These are phyloP conservation scores for Papilio machaon DNA, from an alignment of 1,140 invertebrate species.

Conservation along the genomic window DNA sequence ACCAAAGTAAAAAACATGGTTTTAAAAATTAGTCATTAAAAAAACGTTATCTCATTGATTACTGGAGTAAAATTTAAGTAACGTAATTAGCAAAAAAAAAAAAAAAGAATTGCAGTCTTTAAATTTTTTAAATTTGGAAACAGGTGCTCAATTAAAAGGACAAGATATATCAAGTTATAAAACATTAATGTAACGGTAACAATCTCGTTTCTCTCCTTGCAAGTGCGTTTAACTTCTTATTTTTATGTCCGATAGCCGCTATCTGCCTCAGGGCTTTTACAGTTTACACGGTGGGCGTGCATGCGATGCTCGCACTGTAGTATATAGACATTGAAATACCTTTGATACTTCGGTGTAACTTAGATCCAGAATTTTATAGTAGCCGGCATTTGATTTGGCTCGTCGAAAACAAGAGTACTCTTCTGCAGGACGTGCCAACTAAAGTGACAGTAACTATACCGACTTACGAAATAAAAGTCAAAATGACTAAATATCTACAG, in stretches of 20 bases:
- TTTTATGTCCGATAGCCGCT: not conserved
- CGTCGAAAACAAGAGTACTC: too few relatives aligned
- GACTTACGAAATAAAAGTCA: too few relatives aligned
- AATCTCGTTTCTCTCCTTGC: not conserved
- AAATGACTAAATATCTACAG: too few relatives aligned
- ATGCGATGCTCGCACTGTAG: not conserved
- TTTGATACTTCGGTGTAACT: not conserved
- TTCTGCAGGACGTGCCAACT: too few relatives aligned
- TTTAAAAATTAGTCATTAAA: too few relatives aligned
- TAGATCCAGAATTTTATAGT: not conserved
- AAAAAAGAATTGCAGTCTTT: not conserved
- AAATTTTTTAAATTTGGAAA: not conserved
- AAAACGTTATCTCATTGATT: too few relatives aligned
- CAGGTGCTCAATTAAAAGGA: not conserved
- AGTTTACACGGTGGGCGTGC: constrained; percentile 12
- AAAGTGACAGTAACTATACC: too few relatives aligned
- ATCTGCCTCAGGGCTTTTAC: not conserved
- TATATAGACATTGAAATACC: not conserved
- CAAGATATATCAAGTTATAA: not conserved
- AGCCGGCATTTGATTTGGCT: too few relatives aligned
- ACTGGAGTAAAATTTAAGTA: too few relatives aligned
- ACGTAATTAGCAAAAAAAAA: too few relatives aligned
- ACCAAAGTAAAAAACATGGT: too few relatives aligned
- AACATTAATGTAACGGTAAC: constrained; percentile 10
- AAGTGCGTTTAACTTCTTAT: not conserved